Conservation (phyloP, 2,888 invertebrate species). For the Trachelus troglodyta region DNA sequence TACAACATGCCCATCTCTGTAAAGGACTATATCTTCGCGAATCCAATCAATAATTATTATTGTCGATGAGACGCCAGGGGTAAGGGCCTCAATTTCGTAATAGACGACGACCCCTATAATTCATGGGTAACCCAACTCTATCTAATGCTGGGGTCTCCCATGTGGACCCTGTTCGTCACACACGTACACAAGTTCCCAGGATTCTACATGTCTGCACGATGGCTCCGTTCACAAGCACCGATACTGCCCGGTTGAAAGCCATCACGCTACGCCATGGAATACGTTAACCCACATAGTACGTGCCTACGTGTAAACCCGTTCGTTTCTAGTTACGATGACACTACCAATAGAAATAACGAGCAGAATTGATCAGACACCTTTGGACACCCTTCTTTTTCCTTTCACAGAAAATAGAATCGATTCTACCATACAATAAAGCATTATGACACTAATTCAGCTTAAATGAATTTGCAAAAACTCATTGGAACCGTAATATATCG, state of each 20-base stretch:
- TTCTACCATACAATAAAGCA: no score
- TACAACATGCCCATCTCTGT: no score
- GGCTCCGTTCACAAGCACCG: constrained; percentile 26
- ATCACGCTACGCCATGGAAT: constrained; percentile 17
- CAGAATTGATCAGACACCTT: no score
- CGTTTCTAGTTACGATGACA: no score
- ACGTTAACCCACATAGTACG: constrained; percentile 19
- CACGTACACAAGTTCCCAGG: constrained; percentile 11
- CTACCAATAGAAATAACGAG: no score
- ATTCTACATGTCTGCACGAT: constrained; percentile 16
- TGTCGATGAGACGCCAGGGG: constrained; percentile 2
- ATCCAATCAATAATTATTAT: constrained; percentile 15
- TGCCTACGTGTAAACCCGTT: neutral
- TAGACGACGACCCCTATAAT: constrained; percentile 42
- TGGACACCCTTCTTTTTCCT: no score
- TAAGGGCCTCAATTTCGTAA: constrained; percentile 44
- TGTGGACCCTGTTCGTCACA: constrained; percentile 25
- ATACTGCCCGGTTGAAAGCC: constrained; percentile 28
- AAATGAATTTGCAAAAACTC: no score
- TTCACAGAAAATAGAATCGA: no score
- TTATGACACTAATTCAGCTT: no score
- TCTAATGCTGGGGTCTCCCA: constrained; percentile 32
- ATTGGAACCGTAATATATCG: no score
- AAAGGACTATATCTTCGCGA: neutral
- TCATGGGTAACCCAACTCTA: constrained; percentile 36